Percentiles rank a stretch among this genome's conserved stretches.
Evolutionary conservation across 2,113 vertebrate genomes (phyloP).

Genomic region (Pardalotus punctatus): DNA sequence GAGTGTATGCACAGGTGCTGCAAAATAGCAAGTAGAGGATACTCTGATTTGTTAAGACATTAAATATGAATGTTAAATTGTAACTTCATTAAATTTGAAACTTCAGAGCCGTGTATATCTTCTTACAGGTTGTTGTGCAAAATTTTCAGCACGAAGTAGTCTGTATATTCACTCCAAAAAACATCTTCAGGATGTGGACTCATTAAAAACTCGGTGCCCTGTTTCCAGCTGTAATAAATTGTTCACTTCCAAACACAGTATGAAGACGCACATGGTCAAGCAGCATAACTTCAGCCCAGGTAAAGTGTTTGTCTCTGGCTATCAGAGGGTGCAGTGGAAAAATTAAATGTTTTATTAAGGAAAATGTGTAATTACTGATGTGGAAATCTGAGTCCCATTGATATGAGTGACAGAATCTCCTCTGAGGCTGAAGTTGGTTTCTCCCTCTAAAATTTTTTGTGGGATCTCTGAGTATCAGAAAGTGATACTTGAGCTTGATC

Average conservation of each 20-base stretch:
- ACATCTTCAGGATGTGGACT: conserved; percentile 86
- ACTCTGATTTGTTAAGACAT: neutral
- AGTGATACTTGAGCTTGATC: neutral
- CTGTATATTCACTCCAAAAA: conserved; percentile 98
- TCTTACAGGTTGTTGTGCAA: conserved; percentile 89
- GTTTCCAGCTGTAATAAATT: conserved; percentile 88
- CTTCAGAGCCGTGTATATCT: neutral
- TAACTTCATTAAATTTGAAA: neutral
- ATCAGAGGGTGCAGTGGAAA: neutral
- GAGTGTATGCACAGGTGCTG: neutral
- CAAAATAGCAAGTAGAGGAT: neutral
- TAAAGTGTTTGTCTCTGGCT: conserved; percentile 30
- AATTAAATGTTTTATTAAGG: neutral
- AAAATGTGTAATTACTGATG: neutral
- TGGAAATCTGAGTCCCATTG: neutral
- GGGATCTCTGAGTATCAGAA: neutral
- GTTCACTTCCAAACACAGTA: conserved; percentile 93
- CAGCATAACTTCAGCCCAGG: conserved; percentile 90
- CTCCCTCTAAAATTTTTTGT: neutral
- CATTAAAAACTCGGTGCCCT: conserved; percentile 86
- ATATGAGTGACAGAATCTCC: neutral
- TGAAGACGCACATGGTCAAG: conserved; percentile 91
- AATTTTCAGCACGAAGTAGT: conserved; percentile 96
- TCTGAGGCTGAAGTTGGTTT: neutral
- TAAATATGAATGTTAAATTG: neutral